Evolutionary conservation across 2,797 vertebrate species (phyloP).

Genomic region (Synanceia verrucosa): DNA sequence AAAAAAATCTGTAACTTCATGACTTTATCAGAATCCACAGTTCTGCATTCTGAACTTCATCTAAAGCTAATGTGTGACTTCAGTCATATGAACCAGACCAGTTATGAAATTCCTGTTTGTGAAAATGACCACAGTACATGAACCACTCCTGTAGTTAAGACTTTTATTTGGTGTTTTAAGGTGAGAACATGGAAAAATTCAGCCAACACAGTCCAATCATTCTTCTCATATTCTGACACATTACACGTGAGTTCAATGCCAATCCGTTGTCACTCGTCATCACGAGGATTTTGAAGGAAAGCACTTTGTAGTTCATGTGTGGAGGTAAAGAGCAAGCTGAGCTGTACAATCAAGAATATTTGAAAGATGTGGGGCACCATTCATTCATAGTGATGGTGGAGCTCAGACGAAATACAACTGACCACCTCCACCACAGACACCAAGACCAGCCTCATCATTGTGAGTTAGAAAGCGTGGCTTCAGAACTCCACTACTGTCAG

Average conservation of each 20-base stretch:
- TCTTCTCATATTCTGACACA: conserved; percentile 33
- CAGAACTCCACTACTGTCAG: neutral
- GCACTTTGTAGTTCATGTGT: conserved; percentile 58
- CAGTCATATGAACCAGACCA: neutral
- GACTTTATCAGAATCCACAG: neutral
- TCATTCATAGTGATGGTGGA: conserved; percentile 19
- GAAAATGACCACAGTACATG: conserved; percentile 29
- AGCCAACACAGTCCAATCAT: conserved; percentile 48
- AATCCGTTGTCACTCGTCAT: conserved; percentile 13
- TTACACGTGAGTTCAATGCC: conserved; percentile 45
- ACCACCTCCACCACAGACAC: conserved; percentile 17
- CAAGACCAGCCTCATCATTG: neutral
- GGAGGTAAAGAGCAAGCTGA: conserved; percentile 61
- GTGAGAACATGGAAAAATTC: conserved; percentile 65
- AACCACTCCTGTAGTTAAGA: conserved; percentile 25
- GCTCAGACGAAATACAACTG: conserved; percentile 22
- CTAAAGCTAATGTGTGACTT: neutral
- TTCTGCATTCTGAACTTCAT: neutral
- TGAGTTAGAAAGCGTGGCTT: neutral
- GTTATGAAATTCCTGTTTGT: neutral
- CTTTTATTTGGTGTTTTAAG: conserved; percentile 77
- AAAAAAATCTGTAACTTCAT: too few relatives aligned
- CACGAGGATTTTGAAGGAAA: conserved; percentile 36
- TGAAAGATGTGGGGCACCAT: conserved; percentile 23
- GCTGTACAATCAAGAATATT: conserved; percentile 58